These are phyloP conservation scores for Xiphophorus birchmanni DNA, from an alignment of 2,797 vertebrate species.

Conservation along the genomic window DNA sequence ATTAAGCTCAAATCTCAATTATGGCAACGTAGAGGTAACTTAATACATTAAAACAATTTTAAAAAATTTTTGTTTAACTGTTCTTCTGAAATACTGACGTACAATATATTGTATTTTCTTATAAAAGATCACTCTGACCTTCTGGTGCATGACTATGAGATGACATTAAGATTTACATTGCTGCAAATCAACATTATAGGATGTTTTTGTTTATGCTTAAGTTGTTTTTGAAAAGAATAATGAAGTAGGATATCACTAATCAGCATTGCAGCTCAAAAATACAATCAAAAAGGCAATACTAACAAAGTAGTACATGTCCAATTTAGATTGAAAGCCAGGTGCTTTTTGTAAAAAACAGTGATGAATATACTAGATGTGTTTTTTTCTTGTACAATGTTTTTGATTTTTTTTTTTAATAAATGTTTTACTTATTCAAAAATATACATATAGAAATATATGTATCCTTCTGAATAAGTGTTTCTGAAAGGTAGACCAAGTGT, in stretches of 20 bases:
- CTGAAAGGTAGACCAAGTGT: background rate
- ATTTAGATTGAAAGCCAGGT: background rate
- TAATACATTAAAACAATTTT: conserved; percentile 12
- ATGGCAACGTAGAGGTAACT: conserved; percentile 26
- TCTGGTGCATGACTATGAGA: background rate
- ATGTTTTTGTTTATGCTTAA: background rate
- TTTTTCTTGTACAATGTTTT: background rate
- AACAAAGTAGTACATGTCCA: background rate
- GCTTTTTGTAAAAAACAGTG: background rate
- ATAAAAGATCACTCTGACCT: background rate
- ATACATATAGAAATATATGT: background rate
- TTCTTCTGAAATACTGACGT: background rate
- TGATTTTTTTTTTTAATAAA: background rate
- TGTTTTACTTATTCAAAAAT: background rate
- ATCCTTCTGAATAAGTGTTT: background rate
- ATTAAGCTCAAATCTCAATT: conserved; percentile 44
- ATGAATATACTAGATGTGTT: background rate
- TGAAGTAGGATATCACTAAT: background rate
- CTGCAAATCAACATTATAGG: background rate
- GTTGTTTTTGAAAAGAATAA: background rate
- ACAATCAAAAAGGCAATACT: background rate
- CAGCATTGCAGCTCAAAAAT: background rate
- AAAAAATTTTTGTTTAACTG: background rate
- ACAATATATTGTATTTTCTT: background rate
- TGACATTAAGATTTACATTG: background rate